Conservation (phyloP, 1,140 invertebrate species). For the Eupeodes corollae region DNA sequence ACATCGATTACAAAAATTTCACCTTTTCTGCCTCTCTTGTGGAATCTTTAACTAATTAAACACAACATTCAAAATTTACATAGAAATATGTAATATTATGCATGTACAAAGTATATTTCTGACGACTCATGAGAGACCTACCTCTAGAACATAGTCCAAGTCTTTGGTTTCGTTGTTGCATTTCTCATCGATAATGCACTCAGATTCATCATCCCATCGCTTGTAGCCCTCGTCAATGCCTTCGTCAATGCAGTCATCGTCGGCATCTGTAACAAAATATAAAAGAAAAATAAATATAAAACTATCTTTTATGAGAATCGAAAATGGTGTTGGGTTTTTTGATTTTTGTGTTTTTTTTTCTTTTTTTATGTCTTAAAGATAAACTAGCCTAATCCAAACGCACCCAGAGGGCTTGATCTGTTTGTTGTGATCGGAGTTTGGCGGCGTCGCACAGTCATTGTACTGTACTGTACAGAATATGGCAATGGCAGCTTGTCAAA, state of each 20-base stretch:
- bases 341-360: background rate
- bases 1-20: too few species aligned
- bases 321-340: background rate
- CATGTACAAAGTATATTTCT: too few species aligned
- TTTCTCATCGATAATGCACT: constrained; percentile 34
- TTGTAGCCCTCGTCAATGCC: constrained; percentile 56
- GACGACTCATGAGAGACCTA: constrained; percentile 17
- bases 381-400: background rate
- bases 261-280: constrained; percentile 47
- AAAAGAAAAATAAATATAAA: constrained; percentile 2
- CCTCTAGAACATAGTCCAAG: constrained; percentile 36
- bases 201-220: constrained; percentile 43
- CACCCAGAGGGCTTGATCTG: too few species aligned
- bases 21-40: too few species aligned
- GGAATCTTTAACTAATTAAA: too few species aligned
- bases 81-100: too few species aligned
- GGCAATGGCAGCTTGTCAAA: too few species aligned
- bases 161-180: constrained; percentile 32
- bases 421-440: too few species aligned
- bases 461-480: too few species aligned
- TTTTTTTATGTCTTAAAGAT: constrained; percentile 1
- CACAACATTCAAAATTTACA: too few species aligned
- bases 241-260: constrained; percentile 82
- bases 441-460: too few species aligned
- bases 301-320: background rate